Conservation (phyloP, 2,888 invertebrate genomes). For the Lysandra bellargus region DNA sequence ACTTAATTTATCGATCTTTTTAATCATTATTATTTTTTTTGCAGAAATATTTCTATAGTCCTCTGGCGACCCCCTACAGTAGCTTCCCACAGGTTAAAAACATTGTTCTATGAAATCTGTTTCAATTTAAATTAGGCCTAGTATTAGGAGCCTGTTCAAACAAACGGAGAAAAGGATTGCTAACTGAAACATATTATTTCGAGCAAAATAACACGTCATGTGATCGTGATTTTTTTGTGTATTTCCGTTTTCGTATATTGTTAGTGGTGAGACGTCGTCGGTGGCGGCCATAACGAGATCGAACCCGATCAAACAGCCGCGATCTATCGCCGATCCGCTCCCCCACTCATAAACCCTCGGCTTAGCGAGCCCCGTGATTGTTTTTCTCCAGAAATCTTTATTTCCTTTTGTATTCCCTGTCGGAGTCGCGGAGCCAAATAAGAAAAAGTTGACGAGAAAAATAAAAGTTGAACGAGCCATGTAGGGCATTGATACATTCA, state of each 20-base stretch:
- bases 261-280: background rate
- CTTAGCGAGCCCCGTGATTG: slow-evolving; percentile 10
- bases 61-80: too few species aligned
- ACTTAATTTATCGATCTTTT: too few species aligned
- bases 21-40: too few species aligned
- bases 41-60: too few species aligned
- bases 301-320: slow-evolving; percentile 3
- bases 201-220: background rate
- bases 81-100: too few species aligned
- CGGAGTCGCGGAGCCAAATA: background rate
- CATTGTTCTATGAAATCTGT: too few species aligned
- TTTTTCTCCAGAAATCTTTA: slow-evolving; percentile 8
- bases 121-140: too few species aligned
- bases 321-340: background rate
- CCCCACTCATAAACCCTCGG: slow-evolving; percentile 3
- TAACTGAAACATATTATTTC: too few species aligned
- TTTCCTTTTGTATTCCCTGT: background rate
- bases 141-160: too few species aligned
- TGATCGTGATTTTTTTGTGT: background rate
- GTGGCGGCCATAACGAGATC: background rate
- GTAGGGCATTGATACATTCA: background rate
- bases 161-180: too few species aligned
- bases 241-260: background rate
- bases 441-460: background rate
- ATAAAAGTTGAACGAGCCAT: background rate